These are phyloP conservation scores for Dione vanillae DNA, from an alignment of 2,888 invertebrate species.

Conservation along the genomic window DNA sequence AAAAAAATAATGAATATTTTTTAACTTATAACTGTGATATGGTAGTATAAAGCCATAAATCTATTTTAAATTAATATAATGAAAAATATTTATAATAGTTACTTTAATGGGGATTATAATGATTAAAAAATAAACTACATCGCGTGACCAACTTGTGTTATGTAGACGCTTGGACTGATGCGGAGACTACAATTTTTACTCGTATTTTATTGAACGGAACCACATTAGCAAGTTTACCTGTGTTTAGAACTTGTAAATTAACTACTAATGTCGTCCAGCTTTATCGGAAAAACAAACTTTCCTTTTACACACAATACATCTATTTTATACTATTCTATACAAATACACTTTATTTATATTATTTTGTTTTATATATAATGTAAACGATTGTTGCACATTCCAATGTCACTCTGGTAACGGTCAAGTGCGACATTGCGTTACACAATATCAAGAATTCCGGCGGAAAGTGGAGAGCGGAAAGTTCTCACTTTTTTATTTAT, in stretches of 20 bases:
- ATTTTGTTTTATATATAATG: not conserved
- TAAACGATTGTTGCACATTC: not conserved
- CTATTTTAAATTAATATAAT: not conserved
- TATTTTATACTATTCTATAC: not conserved
- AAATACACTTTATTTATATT: not conserved
- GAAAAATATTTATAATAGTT: too few relatives aligned
- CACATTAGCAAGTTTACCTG: conserved; percentile 47
- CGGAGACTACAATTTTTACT: conserved; percentile 51
- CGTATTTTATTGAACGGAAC: conserved; percentile 48
- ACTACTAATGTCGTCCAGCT: conserved; percentile 41
- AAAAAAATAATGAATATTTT: too few relatives aligned
- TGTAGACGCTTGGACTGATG: conserved; percentile 49
- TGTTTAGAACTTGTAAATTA: conserved; percentile 47
- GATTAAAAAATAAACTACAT: conserved; percentile 46
- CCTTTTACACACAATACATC: conserved; percentile 24
- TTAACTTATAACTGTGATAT: too few relatives aligned
- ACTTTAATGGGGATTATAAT: conserved; percentile 5
- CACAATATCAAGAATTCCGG: too few relatives aligned
- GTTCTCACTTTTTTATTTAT: too few relatives aligned
- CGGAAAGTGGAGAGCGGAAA: too few relatives aligned
- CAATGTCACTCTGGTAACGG: too few relatives aligned
- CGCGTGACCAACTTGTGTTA: conserved; percentile 50
- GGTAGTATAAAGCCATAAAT: not conserved
- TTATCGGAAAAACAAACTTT: conserved; percentile 36
- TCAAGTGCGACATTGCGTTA: too few relatives aligned